Base-by-base conservation (phyloP, 2,797 vertebrate species). In the Sebastes matsubarae region DNA sequence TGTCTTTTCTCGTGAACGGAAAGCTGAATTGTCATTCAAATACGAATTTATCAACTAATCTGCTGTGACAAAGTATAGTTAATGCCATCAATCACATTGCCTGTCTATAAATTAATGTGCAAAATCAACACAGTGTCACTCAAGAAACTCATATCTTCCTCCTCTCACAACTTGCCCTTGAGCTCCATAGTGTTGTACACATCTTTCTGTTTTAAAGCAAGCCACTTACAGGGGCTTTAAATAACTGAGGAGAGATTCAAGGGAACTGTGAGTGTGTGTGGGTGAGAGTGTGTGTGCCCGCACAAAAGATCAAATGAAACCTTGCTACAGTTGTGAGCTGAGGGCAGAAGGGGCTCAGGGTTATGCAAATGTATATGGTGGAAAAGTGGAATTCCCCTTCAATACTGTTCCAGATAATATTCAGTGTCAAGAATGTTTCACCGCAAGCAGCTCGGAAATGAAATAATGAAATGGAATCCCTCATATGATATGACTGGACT, bases 391-490 rank as follows among this genome's bases (percentile, higher is more conserved):
- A 89, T 86, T 88, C 79, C 72, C 65, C 75, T 83, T 87, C 69
- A 81, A 30, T 78, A 64, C 65, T 64, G 46, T 79, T 82, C 75
- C 77, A 90, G 70, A 83, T 88, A 73, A 87, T 83, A 90, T 88
- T 82, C 72, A 75, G 60, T 77, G 65, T 80, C 72, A 79, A 68
- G 77, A 79, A 82, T 82, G 73, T 86, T 50, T 79, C 83, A 57
- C 82, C 11, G 12, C 38, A 65, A 83, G 77, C 66, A 60, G 75
- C 66, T 66, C 42, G 24, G 72, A 86, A 83, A 88, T 82, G 34
- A 90, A 88, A 89, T 86, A 83, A 91, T 89, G 72, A 90, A 79
- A 87, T 67, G 36, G 69, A 84, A 84, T 75, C 46, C 57, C 57
- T 80, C 50, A 59, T 72, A 67, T 66, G 69, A 81, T 86, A 75